phyloP scores from a whole-genome alignment of 2,888 invertebrate genomes.

The Eristalinus aeneus region DNA sequence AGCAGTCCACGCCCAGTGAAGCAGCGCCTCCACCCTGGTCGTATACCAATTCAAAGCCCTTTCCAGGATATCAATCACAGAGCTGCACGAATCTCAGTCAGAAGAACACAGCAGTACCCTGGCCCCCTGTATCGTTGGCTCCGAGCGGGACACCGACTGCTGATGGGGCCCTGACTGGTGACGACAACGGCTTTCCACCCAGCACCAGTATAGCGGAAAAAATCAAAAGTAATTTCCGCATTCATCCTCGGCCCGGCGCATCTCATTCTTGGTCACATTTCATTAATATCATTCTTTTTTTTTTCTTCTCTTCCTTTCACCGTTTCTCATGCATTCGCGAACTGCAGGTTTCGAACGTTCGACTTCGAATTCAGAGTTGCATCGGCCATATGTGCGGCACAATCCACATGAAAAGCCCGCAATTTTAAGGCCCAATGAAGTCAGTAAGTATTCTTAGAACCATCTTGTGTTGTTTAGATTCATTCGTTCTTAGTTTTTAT shows the following conservation, averaged over 20 bases:
- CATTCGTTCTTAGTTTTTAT: not conserved
- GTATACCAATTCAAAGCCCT: constrained; percentile 68
- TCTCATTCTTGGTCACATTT: constrained; percentile 28
- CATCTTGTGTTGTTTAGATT: not conserved
- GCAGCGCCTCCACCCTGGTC: constrained; percentile 73
- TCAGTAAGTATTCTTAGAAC: constrained; percentile 80
- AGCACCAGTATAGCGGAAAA: constrained; percentile 78
- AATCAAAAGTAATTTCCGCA: constrained; percentile 77
- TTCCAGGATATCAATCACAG: constrained; percentile 81
- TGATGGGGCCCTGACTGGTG: constrained; percentile 20
- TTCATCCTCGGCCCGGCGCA: constrained; percentile 6
- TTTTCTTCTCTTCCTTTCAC: not conserved
- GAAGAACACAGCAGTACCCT: constrained; percentile 77
- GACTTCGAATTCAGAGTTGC: constrained; percentile 77
- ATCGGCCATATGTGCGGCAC: constrained; percentile 76
- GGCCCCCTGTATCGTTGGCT: constrained; percentile 63
- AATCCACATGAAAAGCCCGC: constrained; percentile 81
- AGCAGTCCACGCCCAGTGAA: constrained; percentile 60
- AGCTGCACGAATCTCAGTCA: constrained; percentile 82
- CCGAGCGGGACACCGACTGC: not conserved
- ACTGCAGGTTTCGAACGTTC: constrained; percentile 78
- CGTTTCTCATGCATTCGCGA: not conserved
- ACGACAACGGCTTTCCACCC: constrained; percentile 72
- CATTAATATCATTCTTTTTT: constrained; percentile 44
- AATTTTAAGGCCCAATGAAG: constrained; percentile 84